Evolutionary conservation across 2,888 invertebrate genomes (phyloP), one percentile per base, ranked within the genome.

Genomic region (Synergus laeviventris): DNA sequence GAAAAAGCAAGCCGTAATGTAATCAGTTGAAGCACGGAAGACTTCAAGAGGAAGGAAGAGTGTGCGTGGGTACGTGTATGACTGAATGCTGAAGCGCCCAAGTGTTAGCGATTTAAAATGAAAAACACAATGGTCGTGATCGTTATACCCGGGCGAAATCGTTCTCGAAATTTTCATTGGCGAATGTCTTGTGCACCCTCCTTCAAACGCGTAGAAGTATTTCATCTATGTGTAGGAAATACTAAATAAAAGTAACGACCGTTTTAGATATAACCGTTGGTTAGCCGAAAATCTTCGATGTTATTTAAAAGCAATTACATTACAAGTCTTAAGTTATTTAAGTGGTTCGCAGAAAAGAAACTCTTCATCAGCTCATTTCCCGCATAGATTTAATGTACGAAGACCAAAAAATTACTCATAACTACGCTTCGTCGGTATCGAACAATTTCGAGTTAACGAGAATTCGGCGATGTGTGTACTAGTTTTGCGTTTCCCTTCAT

Each of bases 1-100:
- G 84, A 76, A 86, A 61, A 77, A 81, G 79, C 80, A 82, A 24
- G 49, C 31, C 16, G 45, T 31, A 49, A 49, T 24, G 24, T 31
- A 49, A 70, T 70, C 45, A 45, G 49, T 70, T 70, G n/a, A 45
- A 49, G 45, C 49, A 70, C 49, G 49, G 45, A 45, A 70, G 16
- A 49, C 66, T 49, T 31, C 45, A 70, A 12, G 14, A 39, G 45
- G 16, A 49, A 70, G 49, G 45, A 42, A 24, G 21, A 21, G 38
- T 12, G 14, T 49, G 49, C 16, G 39, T n/a, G 66, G 1, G 45
- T 18, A 31, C 16, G 45, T 49, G 66, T 66, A n/a, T 31, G 45
- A 70, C 18, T 39, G 49, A 74, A 74, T 74, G 38, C 56, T 56
- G 16, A 60, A 56, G 36, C 74, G 74, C 39, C 56, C 21, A 54